Percentiles rank a stretch among this genome's conserved stretches.
These are phyloP conservation scores for Zapornia atra DNA, from an alignment of 2,113 vertebrate genomes.

Conservation along the genomic window DNA sequence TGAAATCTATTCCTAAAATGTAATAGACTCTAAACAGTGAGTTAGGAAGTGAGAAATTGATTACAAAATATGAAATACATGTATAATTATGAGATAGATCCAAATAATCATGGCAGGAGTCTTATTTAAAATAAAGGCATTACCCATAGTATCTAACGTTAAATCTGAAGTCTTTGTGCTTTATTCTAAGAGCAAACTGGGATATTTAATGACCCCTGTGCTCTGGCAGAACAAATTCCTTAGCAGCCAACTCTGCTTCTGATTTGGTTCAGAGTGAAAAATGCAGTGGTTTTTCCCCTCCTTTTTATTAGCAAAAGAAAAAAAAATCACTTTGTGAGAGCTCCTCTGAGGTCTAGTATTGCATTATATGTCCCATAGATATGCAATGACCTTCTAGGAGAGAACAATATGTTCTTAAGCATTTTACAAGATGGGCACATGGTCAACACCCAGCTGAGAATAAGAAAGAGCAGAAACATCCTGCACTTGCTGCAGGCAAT, in stretches of 20 bases:
- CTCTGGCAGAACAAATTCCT: conserved; percentile 23
- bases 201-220: background rate
- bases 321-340: background rate
- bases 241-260: background rate
- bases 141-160: background rate
- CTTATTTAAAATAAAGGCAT: background rate
- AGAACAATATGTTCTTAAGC: conserved; percentile 14
- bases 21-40: too few relatives aligned
- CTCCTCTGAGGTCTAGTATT: background rate
- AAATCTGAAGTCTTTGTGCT: background rate
- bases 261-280: background rate
- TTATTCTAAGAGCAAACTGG: background rate
- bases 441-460: background rate
- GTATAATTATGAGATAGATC: background rate
- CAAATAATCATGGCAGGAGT: background rate
- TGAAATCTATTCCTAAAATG: background rate
- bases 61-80: background rate
- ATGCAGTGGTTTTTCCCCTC: background rate
- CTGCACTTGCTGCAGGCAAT: background rate
- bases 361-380: background rate
- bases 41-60: background rate
- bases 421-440: background rate
- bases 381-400: background rate
- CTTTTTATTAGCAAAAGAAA: background rate
- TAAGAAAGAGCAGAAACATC: background rate